Evolutionary conservation across 92 coral and sea anemone species (phyloP).

Genomic region (Palythoa grandis): DNA sequence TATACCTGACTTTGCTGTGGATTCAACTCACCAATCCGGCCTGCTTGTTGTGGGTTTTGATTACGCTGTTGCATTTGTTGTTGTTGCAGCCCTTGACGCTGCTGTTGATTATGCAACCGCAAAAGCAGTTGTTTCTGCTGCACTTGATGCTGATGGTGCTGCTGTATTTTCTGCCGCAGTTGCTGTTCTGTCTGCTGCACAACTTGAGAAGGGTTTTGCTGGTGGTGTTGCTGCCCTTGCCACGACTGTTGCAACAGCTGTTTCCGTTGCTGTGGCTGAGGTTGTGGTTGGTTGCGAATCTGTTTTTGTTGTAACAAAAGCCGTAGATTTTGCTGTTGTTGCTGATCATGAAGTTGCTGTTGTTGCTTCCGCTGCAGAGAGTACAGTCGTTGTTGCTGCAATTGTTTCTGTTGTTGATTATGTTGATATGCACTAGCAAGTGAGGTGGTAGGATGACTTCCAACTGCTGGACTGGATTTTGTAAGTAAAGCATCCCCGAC

Average conservation of each 20-base stretch:
- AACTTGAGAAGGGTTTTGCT: neutral
- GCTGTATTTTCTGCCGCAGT: conserved; percentile 35
- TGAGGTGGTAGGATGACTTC: neutral
- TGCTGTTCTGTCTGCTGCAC: conserved; percentile 31
- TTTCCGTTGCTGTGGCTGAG: neutral
- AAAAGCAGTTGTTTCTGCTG: conserved; percentile 46
- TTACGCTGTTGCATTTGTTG: conserved; percentile 19
- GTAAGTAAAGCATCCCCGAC: conserved; percentile 1
- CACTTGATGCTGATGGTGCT: conserved; percentile 26
- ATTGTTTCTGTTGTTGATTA: neutral
- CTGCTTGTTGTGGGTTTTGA: neutral
- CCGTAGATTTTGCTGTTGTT: neutral
- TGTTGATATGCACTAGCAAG: neutral
- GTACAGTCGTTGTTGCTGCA: neutral
- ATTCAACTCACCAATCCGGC: neutral
- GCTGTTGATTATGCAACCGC: conserved; percentile 49
- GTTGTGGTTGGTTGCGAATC: neutral
- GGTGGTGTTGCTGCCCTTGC: conserved; percentile 25
- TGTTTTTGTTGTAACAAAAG: neutral
- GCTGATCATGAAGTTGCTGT: neutral
- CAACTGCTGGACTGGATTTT: neutral
- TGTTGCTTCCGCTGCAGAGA: neutral
- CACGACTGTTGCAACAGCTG: conserved; percentile 4
- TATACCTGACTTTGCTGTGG: neutral
- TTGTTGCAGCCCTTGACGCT: conserved; percentile 41